These are phyloP conservation scores for Scaptomyza montana DNA, from an alignment of 1,140 invertebrate genomes.

Conservation along the genomic window DNA sequence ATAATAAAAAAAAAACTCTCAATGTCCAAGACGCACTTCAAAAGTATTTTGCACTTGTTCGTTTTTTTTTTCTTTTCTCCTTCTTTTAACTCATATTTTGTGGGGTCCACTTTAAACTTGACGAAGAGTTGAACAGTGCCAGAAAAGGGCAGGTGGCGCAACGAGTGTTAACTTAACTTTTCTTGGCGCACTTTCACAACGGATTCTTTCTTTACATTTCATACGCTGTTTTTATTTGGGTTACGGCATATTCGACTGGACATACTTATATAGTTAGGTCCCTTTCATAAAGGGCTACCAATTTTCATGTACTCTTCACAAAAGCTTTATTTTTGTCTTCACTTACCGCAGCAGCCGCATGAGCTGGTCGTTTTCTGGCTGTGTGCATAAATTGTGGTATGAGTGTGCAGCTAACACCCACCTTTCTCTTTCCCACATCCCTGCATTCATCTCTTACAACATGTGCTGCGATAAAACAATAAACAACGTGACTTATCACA, in stretches of 20 bases:
- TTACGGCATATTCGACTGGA: neutral
- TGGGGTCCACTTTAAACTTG: constrained; percentile 11
- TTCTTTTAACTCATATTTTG: constrained; percentile 50
- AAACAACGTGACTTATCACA: constrained; percentile 82
- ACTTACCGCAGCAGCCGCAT: constrained; percentile 53
- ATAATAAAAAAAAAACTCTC: constrained; percentile 31
- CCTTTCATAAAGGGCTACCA: no score
- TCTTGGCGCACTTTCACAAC: constrained; percentile 4
- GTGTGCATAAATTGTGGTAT: constrained; percentile 73
- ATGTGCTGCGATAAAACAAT: constrained; percentile 60
- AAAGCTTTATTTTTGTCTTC: neutral
- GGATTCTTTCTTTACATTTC: constrained; percentile 5
- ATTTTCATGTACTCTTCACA: no score
- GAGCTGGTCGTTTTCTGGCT: constrained; percentile 57
- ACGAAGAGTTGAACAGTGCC: constrained; percentile 41
- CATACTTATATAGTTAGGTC: no score
- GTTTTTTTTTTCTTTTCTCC: constrained; percentile 8
- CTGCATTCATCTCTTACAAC: neutral
- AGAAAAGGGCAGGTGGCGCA: constrained; percentile 40
- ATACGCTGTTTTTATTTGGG: neutral
- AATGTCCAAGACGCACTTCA: constrained; percentile 63
- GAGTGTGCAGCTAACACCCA: constrained; percentile 25
- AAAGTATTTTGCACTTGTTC: constrained; percentile 57
- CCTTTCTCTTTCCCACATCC: no score
- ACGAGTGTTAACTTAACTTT: constrained; percentile 25